Percentiles rank a stretch among this genome's conserved stretches.
These are phyloP conservation scores for Napeogenes inachia DNA, from an alignment of 2,888 invertebrate species.

Conservation along the genomic window DNA sequence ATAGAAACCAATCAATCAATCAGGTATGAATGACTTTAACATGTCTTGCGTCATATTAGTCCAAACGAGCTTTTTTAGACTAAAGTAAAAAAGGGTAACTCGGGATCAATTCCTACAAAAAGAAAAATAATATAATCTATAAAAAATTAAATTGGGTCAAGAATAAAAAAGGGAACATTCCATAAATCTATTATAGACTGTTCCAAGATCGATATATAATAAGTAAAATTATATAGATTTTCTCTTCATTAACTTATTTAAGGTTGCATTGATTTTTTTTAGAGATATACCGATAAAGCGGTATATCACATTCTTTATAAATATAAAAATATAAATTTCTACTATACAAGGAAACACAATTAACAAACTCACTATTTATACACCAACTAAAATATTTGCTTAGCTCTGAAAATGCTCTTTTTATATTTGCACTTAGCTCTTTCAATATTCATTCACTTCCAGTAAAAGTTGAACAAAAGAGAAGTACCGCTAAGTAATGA, in stretches of 20 bases:
- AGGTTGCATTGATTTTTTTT: background rate
- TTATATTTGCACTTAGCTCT: constrained; percentile 12
- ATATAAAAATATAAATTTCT: background rate
- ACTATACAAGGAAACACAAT: background rate
- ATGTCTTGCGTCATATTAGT: constrained; percentile 77
- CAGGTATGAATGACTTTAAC: constrained; percentile 81
- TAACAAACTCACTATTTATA: constrained; percentile 4
- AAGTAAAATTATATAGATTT: too few relatives aligned
- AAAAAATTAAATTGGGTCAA: too few relatives aligned
- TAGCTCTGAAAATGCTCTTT: background rate
- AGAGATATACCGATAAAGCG: background rate
- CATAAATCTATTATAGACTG: too few relatives aligned
- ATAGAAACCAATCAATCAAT: constrained; percentile 80
- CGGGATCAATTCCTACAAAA: constrained; percentile 75
- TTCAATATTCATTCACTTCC: constrained; percentile 20
- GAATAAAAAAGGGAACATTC: too few relatives aligned
- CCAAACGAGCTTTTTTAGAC: constrained; percentile 73
- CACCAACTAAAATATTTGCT: constrained; percentile 6
- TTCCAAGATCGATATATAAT: too few relatives aligned
- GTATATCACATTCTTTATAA: background rate
- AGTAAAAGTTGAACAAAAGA: background rate
- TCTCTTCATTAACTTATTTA: background rate
- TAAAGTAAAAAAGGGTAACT: constrained; percentile 73
- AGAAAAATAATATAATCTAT: too few relatives aligned
- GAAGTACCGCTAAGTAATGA: constrained; percentile 31